Percentiles rank a stretch among this genome's conserved stretches.
These are phyloP conservation scores for Butorides virescens DNA, from an alignment of 2,113 vertebrate species.

Conservation along the genomic window DNA sequence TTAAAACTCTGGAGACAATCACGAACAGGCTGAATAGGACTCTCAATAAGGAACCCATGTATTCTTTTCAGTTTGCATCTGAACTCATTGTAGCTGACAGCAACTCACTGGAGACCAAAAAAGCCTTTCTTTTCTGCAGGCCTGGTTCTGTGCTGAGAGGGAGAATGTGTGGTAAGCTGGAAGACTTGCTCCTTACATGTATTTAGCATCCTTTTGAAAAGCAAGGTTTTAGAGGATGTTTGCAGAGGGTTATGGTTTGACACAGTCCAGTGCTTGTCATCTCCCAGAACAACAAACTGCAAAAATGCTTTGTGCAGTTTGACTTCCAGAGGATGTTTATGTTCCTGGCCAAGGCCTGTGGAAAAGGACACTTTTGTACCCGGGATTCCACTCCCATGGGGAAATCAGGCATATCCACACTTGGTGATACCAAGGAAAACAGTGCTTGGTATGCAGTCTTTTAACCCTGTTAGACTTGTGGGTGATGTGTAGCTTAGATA, in stretches of 20 bases:
- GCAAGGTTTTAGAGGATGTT: background rate
- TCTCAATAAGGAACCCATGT: slow-evolving; percentile 87
- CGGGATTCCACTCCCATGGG: background rate
- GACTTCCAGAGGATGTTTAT: slow-evolving; percentile 22
- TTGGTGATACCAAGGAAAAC: background rate
- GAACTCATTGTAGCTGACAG: slow-evolving; percentile 90
- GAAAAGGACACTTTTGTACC: background rate
- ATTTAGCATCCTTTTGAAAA: background rate
- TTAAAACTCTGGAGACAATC: slow-evolving; percentile 89
- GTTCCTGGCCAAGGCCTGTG: background rate
- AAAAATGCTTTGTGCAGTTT: slow-evolving; percentile 2
- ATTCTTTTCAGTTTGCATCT: slow-evolving; percentile 88
- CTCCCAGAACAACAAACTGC: slow-evolving; percentile 26
- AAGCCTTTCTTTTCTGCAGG: slow-evolving; percentile 88
- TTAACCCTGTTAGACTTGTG: background rate
- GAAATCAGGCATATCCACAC: background rate
- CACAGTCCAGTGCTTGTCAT: background rate
- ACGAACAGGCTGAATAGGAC: slow-evolving; percentile 91
- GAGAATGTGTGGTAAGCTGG: slow-evolving; percentile 92
- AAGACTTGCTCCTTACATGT: background rate
- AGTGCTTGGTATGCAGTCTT: background rate
- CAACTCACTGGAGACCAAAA: slow-evolving; percentile 89
- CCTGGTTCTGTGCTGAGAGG: slow-evolving; percentile 93
- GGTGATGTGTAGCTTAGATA: background rate
- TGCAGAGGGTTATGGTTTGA: background rate